Base-by-base conservation (phyloP, 2,797 vertebrate genomes). In the Anabacerthia variegaticeps region DNA sequence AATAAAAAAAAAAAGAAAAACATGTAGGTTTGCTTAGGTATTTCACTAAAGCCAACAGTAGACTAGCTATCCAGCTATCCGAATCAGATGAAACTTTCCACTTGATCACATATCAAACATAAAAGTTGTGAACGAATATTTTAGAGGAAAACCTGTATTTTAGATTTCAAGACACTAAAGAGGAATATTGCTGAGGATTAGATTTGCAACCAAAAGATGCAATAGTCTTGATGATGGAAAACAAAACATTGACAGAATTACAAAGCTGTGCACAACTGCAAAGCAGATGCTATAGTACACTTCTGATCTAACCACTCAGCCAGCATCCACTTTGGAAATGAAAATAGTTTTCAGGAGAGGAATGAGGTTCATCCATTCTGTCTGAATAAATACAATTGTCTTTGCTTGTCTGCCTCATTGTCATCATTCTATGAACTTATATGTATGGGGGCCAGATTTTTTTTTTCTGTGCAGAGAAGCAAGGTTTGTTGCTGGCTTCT, bases 231-330 rank as follows among this genome's bases (percentile, higher is more conserved):
- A 72, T 72, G 36, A 85, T 46, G 56, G 43, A 92, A 95, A 92
- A 39, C 30, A 89, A 92, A 87, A 67, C 56, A 21, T 28, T 69
- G 46, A 54, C 37, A 54, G 52, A 77, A 78, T 56, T 81, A 12
- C 32, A 87, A 36, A 93, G 58, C 66, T 73, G 63, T 62, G 34
- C 52, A 49, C 77, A 49, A 59, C 71, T 67, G 44, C 54, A 79
- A 96, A 93, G 63, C 66, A 96, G 75, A 84, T 88, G 71, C 85
- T 96, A 79, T 43, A 85, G 43, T 58, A 74, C 52, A 10, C 73
- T 92, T 72, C 69, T 91, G 77, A 48, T 71, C n/a, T 86, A 87
- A 63, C 56, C 37, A 34, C 54, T 46, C 41, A 81, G 68, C 73
- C 61, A 81, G 28, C 58, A 92, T 16, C 82, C 32, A 77, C 48